Conservation (phyloP, 2,888 invertebrate genomes). For the Apoderus coryli region DNA sequence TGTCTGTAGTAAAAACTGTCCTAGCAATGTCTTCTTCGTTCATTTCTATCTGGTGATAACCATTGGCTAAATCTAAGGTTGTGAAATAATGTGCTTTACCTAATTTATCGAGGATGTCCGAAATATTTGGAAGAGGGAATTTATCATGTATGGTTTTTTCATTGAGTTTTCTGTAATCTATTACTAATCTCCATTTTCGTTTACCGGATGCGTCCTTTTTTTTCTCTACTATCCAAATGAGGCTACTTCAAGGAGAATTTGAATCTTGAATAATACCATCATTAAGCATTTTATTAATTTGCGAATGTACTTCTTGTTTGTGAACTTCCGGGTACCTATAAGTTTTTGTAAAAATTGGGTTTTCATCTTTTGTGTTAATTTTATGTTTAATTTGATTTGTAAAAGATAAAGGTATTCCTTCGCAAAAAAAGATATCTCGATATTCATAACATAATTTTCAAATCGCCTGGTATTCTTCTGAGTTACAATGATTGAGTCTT, state of each 20-base stretch:
- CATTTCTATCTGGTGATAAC: conserved; percentile 16
- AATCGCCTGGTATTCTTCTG: conserved; percentile 2
- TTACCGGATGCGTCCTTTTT: too few species aligned
- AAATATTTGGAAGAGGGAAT: too few species aligned
- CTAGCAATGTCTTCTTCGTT: conserved; percentile 8
- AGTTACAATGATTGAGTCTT: too few species aligned
- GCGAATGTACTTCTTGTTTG: conserved; percentile 1
- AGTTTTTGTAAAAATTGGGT: conserved; percentile 4
- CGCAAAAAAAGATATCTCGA: conserved; percentile 6
- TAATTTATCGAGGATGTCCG: too few species aligned
- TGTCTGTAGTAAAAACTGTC: conserved; percentile 12
- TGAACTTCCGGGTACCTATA: conserved; percentile 5
- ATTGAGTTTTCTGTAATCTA: too few species aligned
- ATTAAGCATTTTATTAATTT: too few species aligned
- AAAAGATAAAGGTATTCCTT: conserved; percentile 1
- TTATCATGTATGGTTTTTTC: too few species aligned
- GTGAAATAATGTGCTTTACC: too few species aligned
- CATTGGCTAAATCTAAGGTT: too few species aligned
- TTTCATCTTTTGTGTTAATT: conserved; percentile 1
- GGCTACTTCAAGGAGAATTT: conserved; percentile 2
- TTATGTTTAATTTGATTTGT: conserved; percentile 7
- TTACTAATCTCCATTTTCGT: too few species aligned
- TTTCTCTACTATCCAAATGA: conserved; percentile 4
- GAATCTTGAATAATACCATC: conserved; percentile 2
- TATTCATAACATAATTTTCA: conserved; percentile 5